phyloP scores from a whole-genome alignment of 2,797 vertebrate genomes.

The Staurois parvus region DNA sequence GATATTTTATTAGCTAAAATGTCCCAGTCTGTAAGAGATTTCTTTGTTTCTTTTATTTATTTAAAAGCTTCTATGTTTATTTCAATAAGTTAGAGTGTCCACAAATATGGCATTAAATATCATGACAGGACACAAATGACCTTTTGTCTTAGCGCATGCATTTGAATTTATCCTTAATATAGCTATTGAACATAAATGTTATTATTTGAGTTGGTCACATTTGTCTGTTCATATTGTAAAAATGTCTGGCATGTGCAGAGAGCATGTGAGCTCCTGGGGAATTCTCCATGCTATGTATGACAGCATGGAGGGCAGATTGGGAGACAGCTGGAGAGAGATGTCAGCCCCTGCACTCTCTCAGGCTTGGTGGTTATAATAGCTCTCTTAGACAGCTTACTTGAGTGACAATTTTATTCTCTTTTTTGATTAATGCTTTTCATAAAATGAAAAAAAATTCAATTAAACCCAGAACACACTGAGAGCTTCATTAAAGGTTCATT shows the following conservation, averaged over 20 bases:
- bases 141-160: not conserved
- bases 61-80: too few relatives aligned
- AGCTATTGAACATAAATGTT: not conserved
- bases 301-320: slow-evolving; percentile 34
- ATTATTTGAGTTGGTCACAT: not conserved
- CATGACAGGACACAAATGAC: too few relatives aligned
- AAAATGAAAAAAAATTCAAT: not conserved
- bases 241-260: not conserved
- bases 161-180: not conserved
- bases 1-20: too few relatives aligned
- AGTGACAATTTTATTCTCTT: not conserved
- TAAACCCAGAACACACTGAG: not conserved
- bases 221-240: not conserved
- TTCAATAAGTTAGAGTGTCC: too few relatives aligned
- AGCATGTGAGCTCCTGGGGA: slow-evolving; percentile 24
- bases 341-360: slow-evolving; percentile 14
- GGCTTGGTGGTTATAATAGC: not conserved
- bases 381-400: not conserved
- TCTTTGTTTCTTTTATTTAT: too few relatives aligned
- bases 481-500: too few relatives aligned
- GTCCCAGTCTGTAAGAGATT: too few relatives aligned
- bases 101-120: too few relatives aligned
- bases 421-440: not conserved
- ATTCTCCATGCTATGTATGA: slow-evolving; percentile 9
- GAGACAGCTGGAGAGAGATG: slow-evolving; percentile 25